These are phyloP conservation scores for Neoitamus cyanurus DNA, from an alignment of 2,888 invertebrate genomes.

Conservation along the genomic window DNA sequence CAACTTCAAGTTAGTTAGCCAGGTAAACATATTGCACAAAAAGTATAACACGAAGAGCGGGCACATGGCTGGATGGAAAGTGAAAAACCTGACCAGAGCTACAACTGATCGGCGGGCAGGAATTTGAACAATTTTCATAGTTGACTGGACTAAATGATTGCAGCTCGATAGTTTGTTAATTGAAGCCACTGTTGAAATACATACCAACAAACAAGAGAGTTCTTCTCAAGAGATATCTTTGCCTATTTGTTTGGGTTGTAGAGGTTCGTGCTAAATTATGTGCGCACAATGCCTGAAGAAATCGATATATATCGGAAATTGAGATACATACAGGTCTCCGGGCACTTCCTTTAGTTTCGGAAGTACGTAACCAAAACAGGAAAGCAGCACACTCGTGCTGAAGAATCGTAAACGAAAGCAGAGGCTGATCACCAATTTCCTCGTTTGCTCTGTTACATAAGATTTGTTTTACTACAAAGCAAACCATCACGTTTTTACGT, in stretches of 20 bases:
- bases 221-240: background rate
- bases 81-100: background rate
- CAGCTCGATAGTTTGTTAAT: background rate
- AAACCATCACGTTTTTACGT: background rate
- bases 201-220: background rate
- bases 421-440: background rate
- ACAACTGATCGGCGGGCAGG: background rate
- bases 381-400: background rate
- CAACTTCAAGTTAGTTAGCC: background rate
- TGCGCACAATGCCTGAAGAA: background rate
- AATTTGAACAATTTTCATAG: conserved; percentile 18
- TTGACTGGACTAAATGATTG: conserved; percentile 21
- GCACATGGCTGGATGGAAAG: background rate
- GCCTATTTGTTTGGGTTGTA: background rate
- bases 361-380: background rate
- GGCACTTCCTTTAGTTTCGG: background rate
- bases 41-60: background rate
- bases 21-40: background rate
- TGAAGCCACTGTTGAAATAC: background rate
- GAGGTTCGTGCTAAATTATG: background rate
- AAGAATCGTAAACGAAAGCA: background rate
- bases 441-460: background rate
- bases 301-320: background rate
- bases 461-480: background rate
- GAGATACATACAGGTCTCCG: background rate